These are phyloP conservation scores for Andrena bucephala DNA, from an alignment of 2,888 invertebrate genomes.

Conservation along the genomic window DNA sequence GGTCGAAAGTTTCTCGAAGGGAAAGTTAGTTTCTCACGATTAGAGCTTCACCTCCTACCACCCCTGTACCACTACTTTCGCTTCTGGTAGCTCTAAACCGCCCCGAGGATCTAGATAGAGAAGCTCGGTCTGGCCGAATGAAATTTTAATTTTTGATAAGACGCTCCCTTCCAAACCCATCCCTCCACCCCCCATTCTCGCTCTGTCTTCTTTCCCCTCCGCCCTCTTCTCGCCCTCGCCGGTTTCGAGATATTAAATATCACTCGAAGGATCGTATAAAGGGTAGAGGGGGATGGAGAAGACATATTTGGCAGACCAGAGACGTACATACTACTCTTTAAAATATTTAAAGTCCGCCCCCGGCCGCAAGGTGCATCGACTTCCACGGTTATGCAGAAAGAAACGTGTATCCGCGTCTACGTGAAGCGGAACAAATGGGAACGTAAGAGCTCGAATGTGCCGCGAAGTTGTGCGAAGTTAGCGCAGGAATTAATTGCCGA, in stretches of 20 bases:
- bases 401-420: slow-evolving; percentile 24
- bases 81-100: slow-evolving; percentile 54
- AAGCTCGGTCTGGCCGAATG: slow-evolving; percentile 77
- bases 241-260: slow-evolving; percentile 76
- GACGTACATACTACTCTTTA: slow-evolving; percentile 41
- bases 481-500: slow-evolving; percentile 51
- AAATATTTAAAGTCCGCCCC: slow-evolving; percentile 56
- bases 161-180: slow-evolving; percentile 56
- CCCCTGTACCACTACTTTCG: slow-evolving; percentile 50
- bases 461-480: slow-evolving; percentile 44
- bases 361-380: slow-evolving; percentile 28
- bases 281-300: neutral
- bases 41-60: slow-evolving; percentile 61
- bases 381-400: slow-evolving; percentile 45
- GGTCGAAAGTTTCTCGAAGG: slow-evolving; percentile 61
- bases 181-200: slow-evolving; percentile 2
- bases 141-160: slow-evolving; percentile 84
- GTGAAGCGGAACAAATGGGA: slow-evolving; percentile 16
- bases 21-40: slow-evolving; percentile 76
- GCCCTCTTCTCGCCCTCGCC: slow-evolving; percentile 34
- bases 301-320: slow-evolving; percentile 22
- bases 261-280: slow-evolving; percentile 41
- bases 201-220: slow-evolving; percentile 16
- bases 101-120: slow-evolving; percentile 71
- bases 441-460: slow-evolving; percentile 36